A percentile compares a stretch with the other conserved stretches of the same genome.
Conservation (phyloP, 2,888 invertebrate species). For the Trachelus iudaicus region DNA sequence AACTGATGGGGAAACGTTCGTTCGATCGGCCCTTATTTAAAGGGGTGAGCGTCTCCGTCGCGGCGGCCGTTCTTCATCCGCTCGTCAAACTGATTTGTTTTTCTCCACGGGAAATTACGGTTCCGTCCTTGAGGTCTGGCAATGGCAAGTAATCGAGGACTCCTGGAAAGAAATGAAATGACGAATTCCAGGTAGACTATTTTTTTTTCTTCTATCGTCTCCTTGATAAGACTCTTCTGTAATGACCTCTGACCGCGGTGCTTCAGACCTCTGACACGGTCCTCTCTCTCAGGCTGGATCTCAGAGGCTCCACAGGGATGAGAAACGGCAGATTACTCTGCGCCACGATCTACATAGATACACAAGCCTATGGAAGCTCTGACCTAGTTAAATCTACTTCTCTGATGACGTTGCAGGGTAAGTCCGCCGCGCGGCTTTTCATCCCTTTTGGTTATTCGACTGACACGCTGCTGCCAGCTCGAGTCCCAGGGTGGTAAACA, state of each 20-base stretch:
- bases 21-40: background rate
- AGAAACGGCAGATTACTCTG: background rate
- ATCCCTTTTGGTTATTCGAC: background rate
- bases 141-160: background rate
- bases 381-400: constrained; percentile 40
- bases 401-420: background rate
- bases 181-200: background rate
- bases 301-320: background rate
- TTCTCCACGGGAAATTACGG: background rate
- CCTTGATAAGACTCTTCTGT: background rate
- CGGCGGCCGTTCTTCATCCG: background rate
- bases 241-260: background rate
- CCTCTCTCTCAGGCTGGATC: background rate
- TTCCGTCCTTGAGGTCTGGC: background rate
- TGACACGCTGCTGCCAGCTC: background rate
- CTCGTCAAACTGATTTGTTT: background rate
- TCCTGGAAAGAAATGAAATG: background rate
- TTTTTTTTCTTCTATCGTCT: background rate
- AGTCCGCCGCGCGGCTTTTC: background rate
- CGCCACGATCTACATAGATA: background rate
- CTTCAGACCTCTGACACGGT: background rate
- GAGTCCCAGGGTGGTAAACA: background rate
- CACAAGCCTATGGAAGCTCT: constrained; percentile 31
- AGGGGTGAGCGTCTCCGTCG: background rate
- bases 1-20: background rate